Percentiles rank a stretch among this genome's conserved stretches.
These are phyloP conservation scores for Gambusia affinis DNA, from an alignment of 2,113 vertebrate genomes.

Conservation along the genomic window DNA sequence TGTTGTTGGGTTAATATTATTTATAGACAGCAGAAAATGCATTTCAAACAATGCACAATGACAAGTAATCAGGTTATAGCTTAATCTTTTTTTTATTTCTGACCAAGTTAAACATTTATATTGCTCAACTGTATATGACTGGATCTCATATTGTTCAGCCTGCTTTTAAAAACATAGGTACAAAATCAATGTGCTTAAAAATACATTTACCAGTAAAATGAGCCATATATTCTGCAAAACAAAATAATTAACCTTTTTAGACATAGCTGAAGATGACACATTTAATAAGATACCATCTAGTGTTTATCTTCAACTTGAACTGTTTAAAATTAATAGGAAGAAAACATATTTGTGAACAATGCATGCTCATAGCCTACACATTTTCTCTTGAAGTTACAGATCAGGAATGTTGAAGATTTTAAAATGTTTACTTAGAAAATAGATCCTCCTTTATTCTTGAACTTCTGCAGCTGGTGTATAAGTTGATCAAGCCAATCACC, in stretches of 20 bases:
- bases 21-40: background rate
- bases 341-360: background rate
- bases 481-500: background rate
- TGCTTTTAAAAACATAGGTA: background rate
- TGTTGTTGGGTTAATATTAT: background rate
- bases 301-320: background rate
- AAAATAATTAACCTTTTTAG: background rate
- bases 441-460: background rate
- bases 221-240: background rate
- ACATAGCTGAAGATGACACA: background rate
- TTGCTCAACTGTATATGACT: no score
- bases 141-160: background rate
- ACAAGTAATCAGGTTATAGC: background rate
- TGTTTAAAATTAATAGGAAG: background rate
- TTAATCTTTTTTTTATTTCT: background rate
- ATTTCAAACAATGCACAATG: slow-evolving; percentile 3
- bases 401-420: background rate
- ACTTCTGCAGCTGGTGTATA: background rate
- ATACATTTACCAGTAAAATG: background rate
- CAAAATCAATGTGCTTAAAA: background rate
- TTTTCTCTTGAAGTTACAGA: background rate
- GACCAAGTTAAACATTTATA: background rate
- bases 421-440: background rate
- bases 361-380: background rate
- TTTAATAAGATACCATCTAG: background rate